A percentile compares a stretch with the other conserved stretches of the same genome.
Evolutionary conservation across 2,888 invertebrate genomes (phyloP).

Genomic region (Bombylius discolor): DNA sequence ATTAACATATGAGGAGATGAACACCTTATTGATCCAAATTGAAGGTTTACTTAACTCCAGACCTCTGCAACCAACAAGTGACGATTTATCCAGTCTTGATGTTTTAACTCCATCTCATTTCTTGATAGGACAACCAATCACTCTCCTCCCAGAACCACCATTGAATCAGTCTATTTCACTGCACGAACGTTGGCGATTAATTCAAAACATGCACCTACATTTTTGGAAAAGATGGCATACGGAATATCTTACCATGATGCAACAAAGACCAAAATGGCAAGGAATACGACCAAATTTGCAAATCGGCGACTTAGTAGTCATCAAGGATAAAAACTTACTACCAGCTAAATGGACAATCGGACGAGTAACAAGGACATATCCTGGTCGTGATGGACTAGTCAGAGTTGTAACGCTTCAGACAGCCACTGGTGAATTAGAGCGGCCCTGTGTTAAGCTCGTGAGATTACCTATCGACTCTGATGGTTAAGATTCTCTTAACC

Average conservation of each 20-base stretch:
- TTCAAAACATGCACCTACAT: neutral
- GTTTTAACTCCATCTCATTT: neutral
- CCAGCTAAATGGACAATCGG: too few species aligned
- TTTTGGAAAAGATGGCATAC: neutral
- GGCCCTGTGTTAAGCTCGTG: too few species aligned
- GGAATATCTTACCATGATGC: neutral
- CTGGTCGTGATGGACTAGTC: too few species aligned
- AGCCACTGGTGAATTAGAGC: too few species aligned
- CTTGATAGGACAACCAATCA: neutral
- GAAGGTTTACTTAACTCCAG: neutral
- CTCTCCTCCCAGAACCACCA: neutral
- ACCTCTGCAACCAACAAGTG: neutral
- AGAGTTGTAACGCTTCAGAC: too few species aligned
- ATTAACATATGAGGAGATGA: neutral
- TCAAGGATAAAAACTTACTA: too few species aligned
- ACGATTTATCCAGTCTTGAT: neutral
- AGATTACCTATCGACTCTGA: too few species aligned
- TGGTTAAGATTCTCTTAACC: too few species aligned
- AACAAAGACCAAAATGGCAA: too few species aligned
- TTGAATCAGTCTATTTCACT: neutral
- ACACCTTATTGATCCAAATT: neutral
- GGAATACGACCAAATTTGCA: too few species aligned
- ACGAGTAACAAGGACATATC: too few species aligned
- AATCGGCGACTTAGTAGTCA: too few species aligned
- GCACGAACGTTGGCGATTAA: neutral